Evolutionary conservation across 1,140 invertebrate genomes (phyloP).

Genomic region (Brachionus rubens): DNA sequence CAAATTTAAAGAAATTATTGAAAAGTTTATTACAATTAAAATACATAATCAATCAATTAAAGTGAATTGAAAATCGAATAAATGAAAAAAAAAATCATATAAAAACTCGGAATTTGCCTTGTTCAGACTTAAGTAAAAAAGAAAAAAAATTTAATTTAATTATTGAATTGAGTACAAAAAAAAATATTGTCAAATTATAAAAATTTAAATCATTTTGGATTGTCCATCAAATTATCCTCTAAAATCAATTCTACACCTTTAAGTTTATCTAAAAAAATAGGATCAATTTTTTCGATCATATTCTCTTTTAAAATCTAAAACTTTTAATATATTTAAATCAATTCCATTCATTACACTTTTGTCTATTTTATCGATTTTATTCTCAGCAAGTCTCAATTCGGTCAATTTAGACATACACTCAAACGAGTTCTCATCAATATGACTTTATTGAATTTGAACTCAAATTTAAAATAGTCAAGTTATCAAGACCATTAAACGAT

Average conservation of each 20-base stretch:
- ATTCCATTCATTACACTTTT: not conserved
- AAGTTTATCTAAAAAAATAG: not conserved
- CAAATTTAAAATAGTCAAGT: not conserved
- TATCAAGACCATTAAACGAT: not conserved
- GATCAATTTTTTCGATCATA: constrained; percentile 13
- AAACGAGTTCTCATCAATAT: not conserved
- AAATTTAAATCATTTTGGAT: too few relatives aligned
- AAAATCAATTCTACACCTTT: not conserved
- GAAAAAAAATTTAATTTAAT: too few relatives aligned
- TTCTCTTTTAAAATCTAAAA: not conserved
- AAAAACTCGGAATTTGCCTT: too few relatives aligned
- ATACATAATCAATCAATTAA: too few relatives aligned
- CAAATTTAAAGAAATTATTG: too few relatives aligned
- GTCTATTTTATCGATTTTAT: constrained; percentile 16
- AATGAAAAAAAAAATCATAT: too few relatives aligned
- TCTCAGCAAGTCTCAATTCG: not conserved
- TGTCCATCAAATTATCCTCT: not conserved
- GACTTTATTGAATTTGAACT: constrained; percentile 21
- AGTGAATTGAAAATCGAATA: too few relatives aligned
- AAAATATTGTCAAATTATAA: too few relatives aligned
- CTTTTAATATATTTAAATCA: not conserved
- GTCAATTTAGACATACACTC: not conserved
- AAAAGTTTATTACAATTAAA: too few relatives aligned
- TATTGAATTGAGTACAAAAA: too few relatives aligned
- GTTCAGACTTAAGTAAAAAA: too few relatives aligned